These are phyloP conservation scores for Spilosoma lubricipeda DNA, from an alignment of 2,888 invertebrate species.

Conservation along the genomic window DNA sequence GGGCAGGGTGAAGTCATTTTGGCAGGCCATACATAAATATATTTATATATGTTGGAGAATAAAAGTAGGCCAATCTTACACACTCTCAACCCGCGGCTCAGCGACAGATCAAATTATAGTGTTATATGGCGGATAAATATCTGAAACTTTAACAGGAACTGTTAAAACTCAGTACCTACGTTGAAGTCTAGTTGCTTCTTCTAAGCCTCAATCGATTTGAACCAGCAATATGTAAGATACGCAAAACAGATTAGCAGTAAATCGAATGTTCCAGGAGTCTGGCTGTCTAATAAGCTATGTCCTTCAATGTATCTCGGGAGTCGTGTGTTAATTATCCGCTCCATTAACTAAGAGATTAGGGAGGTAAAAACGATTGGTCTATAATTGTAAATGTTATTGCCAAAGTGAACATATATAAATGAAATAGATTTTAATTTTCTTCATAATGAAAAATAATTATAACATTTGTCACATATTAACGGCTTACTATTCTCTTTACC, in stretches of 20 bases:
- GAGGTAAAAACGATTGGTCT: constrained; percentile 2
- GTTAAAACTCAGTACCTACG: not conserved
- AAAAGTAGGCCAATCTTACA: no score
- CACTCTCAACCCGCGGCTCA: no score
- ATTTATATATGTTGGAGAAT: no score
- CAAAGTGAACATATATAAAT: not conserved
- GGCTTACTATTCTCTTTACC: no score
- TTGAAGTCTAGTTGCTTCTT: not conserved
- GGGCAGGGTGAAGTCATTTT: no score
- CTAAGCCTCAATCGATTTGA: not conserved
- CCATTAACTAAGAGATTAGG: constrained; percentile 2
- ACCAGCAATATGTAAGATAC: not conserved
- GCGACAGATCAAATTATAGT: no score
- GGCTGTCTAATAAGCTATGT: constrained; percentile 1
- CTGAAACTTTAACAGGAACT: no score
- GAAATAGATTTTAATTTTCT: not conserved
- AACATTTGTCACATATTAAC: no score
- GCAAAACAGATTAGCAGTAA: not conserved
- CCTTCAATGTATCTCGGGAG: not conserved
- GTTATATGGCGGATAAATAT: no score
- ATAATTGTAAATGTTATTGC: constrained; percentile 5
- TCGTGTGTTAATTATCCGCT: constrained; percentile 7
- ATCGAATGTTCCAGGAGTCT: not conserved
- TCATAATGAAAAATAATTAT: no score
- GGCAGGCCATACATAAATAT: no score